These are phyloP conservation scores for Andrena flavipes DNA, from an alignment of 2,888 invertebrate genomes.

Conservation along the genomic window DNA sequence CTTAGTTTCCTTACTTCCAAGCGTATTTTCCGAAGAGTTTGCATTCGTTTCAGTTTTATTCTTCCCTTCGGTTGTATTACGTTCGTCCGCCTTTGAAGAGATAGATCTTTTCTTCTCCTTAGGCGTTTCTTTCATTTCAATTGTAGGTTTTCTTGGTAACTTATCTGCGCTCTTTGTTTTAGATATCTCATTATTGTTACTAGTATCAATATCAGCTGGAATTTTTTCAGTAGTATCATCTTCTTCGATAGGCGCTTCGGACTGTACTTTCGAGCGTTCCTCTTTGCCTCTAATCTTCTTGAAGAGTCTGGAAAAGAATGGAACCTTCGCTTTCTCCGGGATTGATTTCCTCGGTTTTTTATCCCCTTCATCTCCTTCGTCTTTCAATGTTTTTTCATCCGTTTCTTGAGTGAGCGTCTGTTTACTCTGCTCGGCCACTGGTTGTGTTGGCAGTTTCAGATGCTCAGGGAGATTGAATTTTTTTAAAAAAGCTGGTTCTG, in stretches of 20 bases:
- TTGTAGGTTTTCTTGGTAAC: background rate
- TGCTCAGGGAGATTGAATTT: constrained; percentile 22
- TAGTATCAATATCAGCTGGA: background rate
- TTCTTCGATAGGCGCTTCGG: background rate
- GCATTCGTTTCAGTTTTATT: background rate
- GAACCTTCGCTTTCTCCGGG: constrained; percentile 40
- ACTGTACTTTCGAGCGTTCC: constrained; percentile 20
- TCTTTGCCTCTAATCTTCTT: constrained; percentile 46
- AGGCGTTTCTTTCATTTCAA: background rate
- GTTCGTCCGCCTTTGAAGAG: background rate
- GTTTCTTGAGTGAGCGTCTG: background rate
- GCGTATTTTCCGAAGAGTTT: background rate
- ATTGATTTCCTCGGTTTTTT: background rate
- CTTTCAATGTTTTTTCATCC: background rate
- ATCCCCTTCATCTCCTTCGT: background rate
- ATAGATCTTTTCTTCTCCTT: background rate
- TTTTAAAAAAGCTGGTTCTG: constrained; percentile 5
- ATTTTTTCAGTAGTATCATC: background rate
- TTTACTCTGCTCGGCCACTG: background rate
- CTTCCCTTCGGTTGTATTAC: background rate
- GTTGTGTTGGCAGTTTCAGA: background rate
- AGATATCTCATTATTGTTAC: background rate
- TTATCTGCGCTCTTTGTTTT: background rate
- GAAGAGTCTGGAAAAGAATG: constrained; percentile 55
- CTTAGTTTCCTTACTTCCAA: background rate